phyloP scores from a whole-genome alignment of 1,140 invertebrate species.

The Aphaenogaster ashmeadi region DNA sequence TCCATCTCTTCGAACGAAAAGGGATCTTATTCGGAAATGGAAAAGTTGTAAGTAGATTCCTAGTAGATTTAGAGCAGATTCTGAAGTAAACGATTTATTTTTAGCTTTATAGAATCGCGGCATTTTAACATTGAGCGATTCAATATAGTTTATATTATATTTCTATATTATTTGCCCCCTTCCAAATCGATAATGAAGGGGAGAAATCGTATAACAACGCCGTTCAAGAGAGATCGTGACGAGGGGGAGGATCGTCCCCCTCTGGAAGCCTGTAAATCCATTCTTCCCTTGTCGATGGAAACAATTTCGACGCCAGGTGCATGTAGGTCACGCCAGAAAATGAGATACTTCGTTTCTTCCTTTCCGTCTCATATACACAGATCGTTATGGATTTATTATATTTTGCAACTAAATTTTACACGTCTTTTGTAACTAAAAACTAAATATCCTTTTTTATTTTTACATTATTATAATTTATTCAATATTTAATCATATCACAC shows the following conservation, averaged over 20 bases:
- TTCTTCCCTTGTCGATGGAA: constrained; percentile 61
- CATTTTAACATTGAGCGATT: constrained; percentile 24
- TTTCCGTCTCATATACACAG: neutral
- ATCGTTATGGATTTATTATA: neutral
- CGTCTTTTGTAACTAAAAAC: neutral
- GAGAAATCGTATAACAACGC: constrained; percentile 22
- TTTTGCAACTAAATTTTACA: neutral
- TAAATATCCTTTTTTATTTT: neutral
- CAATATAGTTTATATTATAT: neutral
- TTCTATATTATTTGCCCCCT: neutral
- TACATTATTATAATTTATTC: constrained; percentile 34
- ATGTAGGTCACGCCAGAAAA: constrained; percentile 57
- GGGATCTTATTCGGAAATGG: neutral
- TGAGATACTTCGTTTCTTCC: constrained; percentile 19
- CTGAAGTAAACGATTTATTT: neutral
- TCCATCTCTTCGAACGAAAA: neutral
- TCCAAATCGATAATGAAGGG: constrained; percentile 13
- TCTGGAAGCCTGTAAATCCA: constrained; percentile 54
- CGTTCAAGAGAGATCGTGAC: neutral
- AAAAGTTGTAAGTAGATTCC: neutral
- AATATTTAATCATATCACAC: neutral
- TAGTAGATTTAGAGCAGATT: constrained; percentile 14
- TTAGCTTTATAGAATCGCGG: constrained; percentile 6
- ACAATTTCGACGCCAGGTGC: constrained; percentile 66
- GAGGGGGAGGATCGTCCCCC: neutral